Evolutionary conservation across 2,113 vertebrate species (phyloP).

Genomic region (Procapra przewalskii): DNA sequence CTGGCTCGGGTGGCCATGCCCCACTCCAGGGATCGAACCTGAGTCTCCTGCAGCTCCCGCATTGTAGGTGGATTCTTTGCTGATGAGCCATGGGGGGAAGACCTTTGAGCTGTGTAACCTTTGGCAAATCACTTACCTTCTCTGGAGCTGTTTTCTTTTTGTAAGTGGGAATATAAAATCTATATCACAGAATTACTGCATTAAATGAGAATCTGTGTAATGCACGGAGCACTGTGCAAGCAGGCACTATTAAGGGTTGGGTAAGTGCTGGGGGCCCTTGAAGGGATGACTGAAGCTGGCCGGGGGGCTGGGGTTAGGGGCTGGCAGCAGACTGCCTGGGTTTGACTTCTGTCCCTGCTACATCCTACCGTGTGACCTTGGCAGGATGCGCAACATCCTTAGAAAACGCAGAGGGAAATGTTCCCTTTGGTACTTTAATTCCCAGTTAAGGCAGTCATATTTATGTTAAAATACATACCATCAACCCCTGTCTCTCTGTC

Average conservation of each 20-base stretch:
- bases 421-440: background rate
- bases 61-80: background rate
- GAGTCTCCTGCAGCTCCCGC: background rate
- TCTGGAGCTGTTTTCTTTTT: background rate
- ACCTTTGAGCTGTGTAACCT: background rate
- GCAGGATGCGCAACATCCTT: background rate
- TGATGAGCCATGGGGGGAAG: background rate
- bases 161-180: background rate
- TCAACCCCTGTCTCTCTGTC: background rate
- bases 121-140: background rate
- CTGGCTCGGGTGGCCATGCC: background rate
- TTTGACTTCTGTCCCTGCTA: background rate
- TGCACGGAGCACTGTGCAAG: rapidly evolving
- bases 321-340: background rate
- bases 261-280: background rate
- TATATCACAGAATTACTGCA: background rate
- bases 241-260: no score
- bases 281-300: background rate
- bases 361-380: background rate
- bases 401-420: background rate
- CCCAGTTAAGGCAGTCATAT: background rate
- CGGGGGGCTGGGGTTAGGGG: background rate
- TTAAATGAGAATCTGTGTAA: background rate
- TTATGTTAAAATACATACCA: background rate
- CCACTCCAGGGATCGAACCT: background rate